phyloP scores from a whole-genome alignment of 2,888 invertebrate species.

The Aphrophora alni region DNA sequence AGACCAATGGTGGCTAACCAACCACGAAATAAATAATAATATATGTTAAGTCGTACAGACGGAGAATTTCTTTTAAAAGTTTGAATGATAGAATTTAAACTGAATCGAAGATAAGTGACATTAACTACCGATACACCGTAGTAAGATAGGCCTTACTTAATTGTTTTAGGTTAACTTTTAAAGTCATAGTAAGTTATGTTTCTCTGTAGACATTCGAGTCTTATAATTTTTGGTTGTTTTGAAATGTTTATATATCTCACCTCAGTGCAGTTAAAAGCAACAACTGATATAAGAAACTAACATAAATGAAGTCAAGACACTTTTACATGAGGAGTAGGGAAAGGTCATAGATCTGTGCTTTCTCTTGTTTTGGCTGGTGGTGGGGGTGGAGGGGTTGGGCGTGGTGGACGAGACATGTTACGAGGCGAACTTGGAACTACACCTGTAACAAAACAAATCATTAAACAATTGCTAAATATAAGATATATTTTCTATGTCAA shows the following conservation, averaged over 20 bases:
- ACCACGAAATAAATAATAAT: too few species aligned
- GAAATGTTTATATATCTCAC: background rate
- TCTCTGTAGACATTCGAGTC: background rate
- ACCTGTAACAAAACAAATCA: background rate
- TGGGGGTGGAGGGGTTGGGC: slow-evolving; percentile 51
- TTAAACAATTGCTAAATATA: too few species aligned
- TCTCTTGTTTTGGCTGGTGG: slow-evolving; percentile 44
- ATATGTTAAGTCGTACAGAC: too few species aligned
- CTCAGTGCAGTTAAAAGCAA: background rate
- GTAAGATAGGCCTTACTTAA: too few species aligned
- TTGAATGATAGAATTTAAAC: too few species aligned
- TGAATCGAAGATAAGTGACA: too few species aligned
- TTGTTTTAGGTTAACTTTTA: too few species aligned
- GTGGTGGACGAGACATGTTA: slow-evolving; percentile 43
- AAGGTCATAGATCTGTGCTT: slow-evolving; percentile 40
- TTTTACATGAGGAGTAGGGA: background rate
- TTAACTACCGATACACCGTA: too few species aligned
- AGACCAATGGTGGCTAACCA: too few species aligned
- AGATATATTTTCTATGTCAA: too few species aligned
- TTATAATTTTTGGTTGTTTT: background rate
- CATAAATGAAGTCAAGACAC: background rate
- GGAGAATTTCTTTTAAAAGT: too few species aligned
- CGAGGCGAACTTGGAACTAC: slow-evolving; percentile 12
- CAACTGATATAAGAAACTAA: background rate
- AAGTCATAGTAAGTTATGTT: too few species aligned